Evolutionary conservation across 1,140 invertebrate genomes (phyloP).

Genomic region (Trachelipus rathkii): DNA sequence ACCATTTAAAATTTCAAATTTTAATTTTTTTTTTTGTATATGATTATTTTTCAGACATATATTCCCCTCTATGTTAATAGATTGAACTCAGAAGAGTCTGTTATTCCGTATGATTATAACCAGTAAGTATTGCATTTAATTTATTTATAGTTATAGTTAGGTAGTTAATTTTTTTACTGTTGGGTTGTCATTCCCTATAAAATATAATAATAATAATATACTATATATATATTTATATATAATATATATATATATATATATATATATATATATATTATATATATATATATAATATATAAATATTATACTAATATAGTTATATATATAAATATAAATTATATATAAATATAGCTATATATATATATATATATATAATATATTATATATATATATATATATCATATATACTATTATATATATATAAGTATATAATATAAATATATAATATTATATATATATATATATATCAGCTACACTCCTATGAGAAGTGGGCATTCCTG

Average conservation of each 20-base stretch:
- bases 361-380: too few relatives aligned
- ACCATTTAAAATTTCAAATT: conserved; percentile 31
- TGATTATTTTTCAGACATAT: conserved; percentile 66
- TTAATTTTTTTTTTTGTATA: conserved; percentile 36
- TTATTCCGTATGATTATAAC: conserved; percentile 96
- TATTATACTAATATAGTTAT: too few relatives aligned
- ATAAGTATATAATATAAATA: too few relatives aligned
- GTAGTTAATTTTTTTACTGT: conserved; percentile 5
- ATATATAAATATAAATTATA: too few relatives aligned
- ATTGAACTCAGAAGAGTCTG: conserved; percentile 90
- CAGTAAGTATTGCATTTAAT: conserved; percentile 59
- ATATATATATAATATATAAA: background rate
- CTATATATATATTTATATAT: background rate
- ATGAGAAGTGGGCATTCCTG: too few relatives aligned
- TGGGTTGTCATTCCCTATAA: background rate
- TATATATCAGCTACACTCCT: too few relatives aligned
- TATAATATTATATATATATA: too few relatives aligned
- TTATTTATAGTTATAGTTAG: conserved; percentile 9
- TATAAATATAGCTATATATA: too few relatives aligned
- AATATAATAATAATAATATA: too few relatives aligned
- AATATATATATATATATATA: background rate
- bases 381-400: too few relatives aligned
- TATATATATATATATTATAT: background rate
- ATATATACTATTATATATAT: too few relatives aligned
- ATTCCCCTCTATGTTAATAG: conserved; percentile 89